Evolutionary conservation across 2,113 vertebrate species (phyloP).

Genomic region (Tachysurus fulvidraco): DNA sequence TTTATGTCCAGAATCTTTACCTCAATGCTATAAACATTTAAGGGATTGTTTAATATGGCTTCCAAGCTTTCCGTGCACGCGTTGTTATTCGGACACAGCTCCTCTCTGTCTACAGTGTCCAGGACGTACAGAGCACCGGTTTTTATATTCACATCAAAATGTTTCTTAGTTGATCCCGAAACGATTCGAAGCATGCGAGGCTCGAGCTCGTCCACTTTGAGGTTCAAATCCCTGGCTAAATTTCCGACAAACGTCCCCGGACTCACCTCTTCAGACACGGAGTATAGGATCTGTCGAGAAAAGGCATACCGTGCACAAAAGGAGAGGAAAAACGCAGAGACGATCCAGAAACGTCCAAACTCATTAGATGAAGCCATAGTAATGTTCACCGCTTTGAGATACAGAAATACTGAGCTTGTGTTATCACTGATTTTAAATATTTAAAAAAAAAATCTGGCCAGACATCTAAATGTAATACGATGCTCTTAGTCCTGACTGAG

Average conservation of each 20-base stretch:
- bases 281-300: conserved; percentile 65
- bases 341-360: conserved; percentile 26
- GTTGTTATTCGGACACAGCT: conserved; percentile 64
- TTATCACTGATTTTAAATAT: not conserved
- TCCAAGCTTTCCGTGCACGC: conserved; percentile 71
- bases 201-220: conserved; percentile 67
- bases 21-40: conserved; percentile 69
- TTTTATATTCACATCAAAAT: conserved; percentile 71
- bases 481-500: not conserved
- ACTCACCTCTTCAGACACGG: conserved; percentile 70
- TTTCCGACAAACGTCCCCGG: conserved; percentile 71
- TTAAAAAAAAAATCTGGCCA: not conserved
- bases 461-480: not conserved
- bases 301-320: conserved; percentile 35
- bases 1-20: conserved; percentile 68
- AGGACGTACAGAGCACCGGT: conserved; percentile 66
- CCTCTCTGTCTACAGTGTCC: conserved; percentile 69
- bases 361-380: conserved; percentile 14
- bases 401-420: not conserved
- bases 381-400: not conserved
- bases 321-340: conserved; percentile 32
- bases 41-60: conserved; percentile 70
- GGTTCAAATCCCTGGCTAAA: conserved; percentile 69
- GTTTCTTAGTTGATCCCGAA: conserved; percentile 61
- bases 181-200: conserved; percentile 69